These are phyloP conservation scores for Teinopalpus imperialis DNA, from an alignment of 2,888 invertebrate species.

Conservation along the genomic window DNA sequence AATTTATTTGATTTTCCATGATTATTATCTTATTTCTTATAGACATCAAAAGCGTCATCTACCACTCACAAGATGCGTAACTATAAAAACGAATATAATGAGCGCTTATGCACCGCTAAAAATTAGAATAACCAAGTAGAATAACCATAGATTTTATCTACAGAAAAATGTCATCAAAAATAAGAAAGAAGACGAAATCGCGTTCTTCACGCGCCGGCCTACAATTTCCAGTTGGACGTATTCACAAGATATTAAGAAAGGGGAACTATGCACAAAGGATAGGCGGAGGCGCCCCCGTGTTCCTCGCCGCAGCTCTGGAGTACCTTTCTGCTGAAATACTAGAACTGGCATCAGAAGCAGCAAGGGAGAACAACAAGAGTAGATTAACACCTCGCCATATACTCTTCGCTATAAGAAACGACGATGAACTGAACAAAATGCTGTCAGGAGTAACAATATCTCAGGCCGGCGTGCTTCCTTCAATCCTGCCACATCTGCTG, in stretches of 20 bases:
- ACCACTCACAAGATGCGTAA: too few species aligned
- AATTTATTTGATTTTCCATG: too few species aligned
- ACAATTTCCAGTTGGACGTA: constrained; percentile 79
- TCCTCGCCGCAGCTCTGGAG: constrained; percentile 82
- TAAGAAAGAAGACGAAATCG: constrained; percentile 41
- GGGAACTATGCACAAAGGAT: constrained; percentile 83
- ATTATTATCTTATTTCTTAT: too few species aligned
- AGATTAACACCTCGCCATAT: constrained; percentile 61
- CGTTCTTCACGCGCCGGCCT: constrained; percentile 77
- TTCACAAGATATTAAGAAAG: constrained; percentile 80
- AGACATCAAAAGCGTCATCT: too few species aligned
- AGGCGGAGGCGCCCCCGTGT: constrained; percentile 77
- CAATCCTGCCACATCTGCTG: constrained; percentile 49
- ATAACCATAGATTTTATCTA: too few species aligned
- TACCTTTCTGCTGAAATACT: constrained; percentile 86
- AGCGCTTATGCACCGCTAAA: too few species aligned
- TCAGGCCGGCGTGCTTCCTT: constrained; percentile 54
- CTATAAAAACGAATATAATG: too few species aligned
- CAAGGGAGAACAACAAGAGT: constrained; percentile 85
- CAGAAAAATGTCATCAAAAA: constrained; percentile 44
- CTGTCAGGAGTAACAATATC: constrained; percentile 51
- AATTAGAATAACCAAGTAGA: too few species aligned
- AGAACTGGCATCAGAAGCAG: constrained; percentile 84
- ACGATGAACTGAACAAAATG: constrained; percentile 56
- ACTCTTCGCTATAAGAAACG: constrained; percentile 54